Base-by-base conservation (phyloP, 2,797 vertebrate genomes). In the Chloroceryle amazona region DNA sequence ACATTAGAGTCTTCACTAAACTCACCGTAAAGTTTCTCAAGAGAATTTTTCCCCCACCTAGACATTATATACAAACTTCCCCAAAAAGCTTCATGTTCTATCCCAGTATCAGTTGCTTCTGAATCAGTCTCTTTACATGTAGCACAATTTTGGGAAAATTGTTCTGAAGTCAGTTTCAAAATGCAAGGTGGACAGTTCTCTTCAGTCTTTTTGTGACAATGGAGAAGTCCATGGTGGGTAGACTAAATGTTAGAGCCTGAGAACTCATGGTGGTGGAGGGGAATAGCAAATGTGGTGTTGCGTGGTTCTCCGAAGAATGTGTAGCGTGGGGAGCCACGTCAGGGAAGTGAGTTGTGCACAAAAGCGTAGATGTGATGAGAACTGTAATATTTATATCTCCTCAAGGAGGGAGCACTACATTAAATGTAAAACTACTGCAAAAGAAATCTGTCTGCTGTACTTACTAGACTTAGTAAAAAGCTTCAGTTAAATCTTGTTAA, bases 121-220 rank as follows among this genome's bases (percentile, higher is more conserved):
- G 97, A 98, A 67, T 98, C 96, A 47, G 86, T 95, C 93, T 98
- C 92, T 89, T 97, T 98, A 86, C 92, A 96, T 44, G 96, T 95
- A 54, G 92, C 81, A 81, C 93, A 97, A 47, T 97, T 98, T 71
- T 89, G 92, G 83, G 97, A 98, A 94, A 94, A 97, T 97, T 3
- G 17, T 86, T 81, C 95, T 91, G 91, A 98, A 96, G 90, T 98
- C 94, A 71, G 28, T 90, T 14, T 61, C 86, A 87, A 97, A 97
- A 95, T 73, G 55, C 95, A 96, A 62, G 97, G 63, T 54, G 81
- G 67, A 49, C 8, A 5, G 51, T 97, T 97, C 54, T 94, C 75
- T 83, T 97, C 13, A 96, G 80, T 72, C 97, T 97, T 81, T 86
- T 95, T 37, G 51, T 97, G 78, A 97, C 92, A 60, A 86, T 33